Conservation (phyloP, 2,797 vertebrate species). For the Squalus acanthias region DNA sequence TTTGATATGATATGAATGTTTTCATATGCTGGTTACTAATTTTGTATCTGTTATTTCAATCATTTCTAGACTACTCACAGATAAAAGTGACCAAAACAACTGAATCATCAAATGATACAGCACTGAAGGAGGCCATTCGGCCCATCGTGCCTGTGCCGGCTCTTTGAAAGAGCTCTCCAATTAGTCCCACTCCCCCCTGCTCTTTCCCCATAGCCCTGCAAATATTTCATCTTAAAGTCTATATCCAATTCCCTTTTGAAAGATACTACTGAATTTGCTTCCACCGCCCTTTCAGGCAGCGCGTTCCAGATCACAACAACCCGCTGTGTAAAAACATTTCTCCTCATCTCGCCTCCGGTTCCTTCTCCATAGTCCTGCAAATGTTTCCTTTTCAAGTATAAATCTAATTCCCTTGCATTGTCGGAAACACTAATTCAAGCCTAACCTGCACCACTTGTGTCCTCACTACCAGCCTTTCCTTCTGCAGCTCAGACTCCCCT, state of each 20-base stretch:
- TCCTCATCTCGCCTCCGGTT: neutral
- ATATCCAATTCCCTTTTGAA: no score
- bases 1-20: neutral
- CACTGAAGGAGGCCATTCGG: neutral
- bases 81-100: neutral
- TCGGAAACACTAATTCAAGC: neutral
- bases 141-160: neutral
- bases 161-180: neutral
- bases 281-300: neutral
- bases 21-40: neutral
- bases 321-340: neutral
- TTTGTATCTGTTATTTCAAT: neutral
- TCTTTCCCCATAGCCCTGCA: no score
- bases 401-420: neutral
- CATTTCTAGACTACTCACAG: neutral
- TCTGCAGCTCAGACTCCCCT: neutral
- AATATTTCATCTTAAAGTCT: no score
- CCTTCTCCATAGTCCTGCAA: neutral
- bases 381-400: neutral
- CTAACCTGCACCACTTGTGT: neutral
- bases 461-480: neutral
- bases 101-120: neutral
- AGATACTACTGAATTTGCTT: neutral
- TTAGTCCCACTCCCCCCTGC: no score
- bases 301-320: neutral